Percentiles rank a stretch among this genome's conserved stretches.
These are phyloP conservation scores for Bursaphelenchus mucronatus DNA, from an alignment of 1,140 invertebrate species.

Conservation along the genomic window DNA sequence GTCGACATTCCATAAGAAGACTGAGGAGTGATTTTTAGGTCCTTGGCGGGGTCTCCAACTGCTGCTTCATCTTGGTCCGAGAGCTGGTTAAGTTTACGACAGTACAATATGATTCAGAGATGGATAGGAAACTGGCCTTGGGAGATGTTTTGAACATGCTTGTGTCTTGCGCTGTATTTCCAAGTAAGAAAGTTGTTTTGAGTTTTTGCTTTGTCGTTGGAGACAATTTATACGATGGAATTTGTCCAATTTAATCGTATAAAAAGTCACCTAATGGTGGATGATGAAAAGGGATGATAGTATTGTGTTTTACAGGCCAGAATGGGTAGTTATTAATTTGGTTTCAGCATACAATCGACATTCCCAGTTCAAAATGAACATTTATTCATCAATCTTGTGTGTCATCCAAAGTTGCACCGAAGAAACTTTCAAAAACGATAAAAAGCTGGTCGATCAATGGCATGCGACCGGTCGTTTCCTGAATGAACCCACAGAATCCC, in stretches of 20 bases:
- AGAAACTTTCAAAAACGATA: neutral
- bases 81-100: slow-evolving; percentile 6
- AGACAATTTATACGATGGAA: no score
- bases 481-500: neutral
- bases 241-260: no score
- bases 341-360: slow-evolving; percentile 9
- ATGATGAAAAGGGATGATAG: no score
- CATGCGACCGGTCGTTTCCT: neutral
- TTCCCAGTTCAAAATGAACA: slow-evolving; percentile 20
- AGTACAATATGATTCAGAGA: neutral
- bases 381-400: slow-evolving; percentile 14
- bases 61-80: neutral
- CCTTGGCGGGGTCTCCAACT: slow-evolving; percentile 16
- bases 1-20: no score
- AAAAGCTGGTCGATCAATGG: neutral
- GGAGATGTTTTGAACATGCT: slow-evolving; percentile 4
- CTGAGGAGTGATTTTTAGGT: neutral
- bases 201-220: no score
- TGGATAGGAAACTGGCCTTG: slow-evolving; percentile 16
- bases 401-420: slow-evolving; percentile 13
- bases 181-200: neutral
- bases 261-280: no score
- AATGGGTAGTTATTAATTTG: no score
- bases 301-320: no score
- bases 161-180: neutral